These are phyloP conservation scores for Arbacia lixula DNA, from an alignment of 53 echinoderm and acorn worm species.

Conservation along the genomic window DNA sequence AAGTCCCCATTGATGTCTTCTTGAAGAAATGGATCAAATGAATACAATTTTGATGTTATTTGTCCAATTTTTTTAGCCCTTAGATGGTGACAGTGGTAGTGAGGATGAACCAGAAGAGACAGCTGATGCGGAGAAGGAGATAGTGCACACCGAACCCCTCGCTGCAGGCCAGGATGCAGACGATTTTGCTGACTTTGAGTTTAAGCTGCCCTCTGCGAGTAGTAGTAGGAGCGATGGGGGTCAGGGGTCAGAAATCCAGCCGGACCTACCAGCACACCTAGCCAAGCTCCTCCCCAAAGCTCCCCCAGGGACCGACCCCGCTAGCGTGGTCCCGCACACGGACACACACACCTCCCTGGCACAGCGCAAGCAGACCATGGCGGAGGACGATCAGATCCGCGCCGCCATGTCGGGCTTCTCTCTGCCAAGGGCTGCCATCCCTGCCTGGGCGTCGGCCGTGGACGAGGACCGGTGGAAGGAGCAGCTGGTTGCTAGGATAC, in stretches of 20 bases:
- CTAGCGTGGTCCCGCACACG: conserved; percentile 61
- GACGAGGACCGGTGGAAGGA: conserved; percentile 86
- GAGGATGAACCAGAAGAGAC: no score
- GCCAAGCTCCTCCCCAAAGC: conserved; percentile 75
- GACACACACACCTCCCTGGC: conserved; percentile 64
- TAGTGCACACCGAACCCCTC: background rate
- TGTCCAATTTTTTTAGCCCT: no score
- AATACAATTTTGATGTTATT: no score
- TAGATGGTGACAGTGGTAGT: background rate
- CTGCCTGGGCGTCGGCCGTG: conserved; percentile 77
- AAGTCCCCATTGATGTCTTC: no score
- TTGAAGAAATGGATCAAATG: no score
- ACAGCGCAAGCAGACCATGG: conserved; percentile 76
- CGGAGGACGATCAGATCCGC: conserved; percentile 83
- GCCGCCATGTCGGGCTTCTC: conserved; percentile 80
- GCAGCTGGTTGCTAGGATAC: conserved; percentile 60
- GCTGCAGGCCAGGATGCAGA: conserved; percentile 17
- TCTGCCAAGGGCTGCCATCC: conserved; percentile 70
- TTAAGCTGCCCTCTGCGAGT: no score
- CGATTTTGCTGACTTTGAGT: no score
- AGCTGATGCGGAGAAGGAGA: background rate
- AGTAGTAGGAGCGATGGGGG: no score
- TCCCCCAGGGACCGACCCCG: conserved; percentile 56
- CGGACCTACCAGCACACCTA: conserved; percentile 77
- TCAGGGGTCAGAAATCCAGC: no score